Base-by-base conservation (phyloP, 2,113 vertebrate species). In the Bufo bufo region DNA sequence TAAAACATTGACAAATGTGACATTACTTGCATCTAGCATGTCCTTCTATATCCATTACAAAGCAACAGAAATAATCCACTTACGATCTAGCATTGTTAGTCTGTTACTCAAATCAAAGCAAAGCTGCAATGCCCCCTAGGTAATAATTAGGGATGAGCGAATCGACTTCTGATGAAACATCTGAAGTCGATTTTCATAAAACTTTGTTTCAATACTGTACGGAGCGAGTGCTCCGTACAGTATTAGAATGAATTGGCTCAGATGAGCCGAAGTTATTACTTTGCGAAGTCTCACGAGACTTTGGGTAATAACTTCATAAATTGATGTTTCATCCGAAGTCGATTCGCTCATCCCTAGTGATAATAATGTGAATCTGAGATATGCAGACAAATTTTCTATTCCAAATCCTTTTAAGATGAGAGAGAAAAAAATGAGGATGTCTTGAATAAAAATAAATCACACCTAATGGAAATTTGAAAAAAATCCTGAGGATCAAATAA, bases 391-490 rank as follows among this genome's bases (percentile, higher is more conserved):
- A 58, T 80, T 87, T 71, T 63, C 47, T 58, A 66, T 72, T 80
- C 77, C 77, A 80, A 87, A 80, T 87, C 77, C 77, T 80, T 87
- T 71, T 45, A 79, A 58, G 33, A 56, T 12, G 50, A 86, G 17
- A 20, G 2, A 23, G 63, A 33, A 50, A 86, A 86, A 87, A 13
- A 6, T 71, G 77, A 16, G 69, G 77, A 63, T 7, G 13, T 80
- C 85, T 54, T 56, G 47, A 80, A 80, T 71, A 80, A 87, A 87
- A 81, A 87, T 56, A 87, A 81, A 71, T 87, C 8, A 80, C 63
- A 71, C 61, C 50, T 71, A 71, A 71, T 23, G 1, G 56, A 71
- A 86, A 33, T 86, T 50, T 69, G 19, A 59, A 66, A 79, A 79
- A 80, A 23, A 52, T 77, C 54, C 16, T 71, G 20, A 20, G 66